Conservation (phyloP, 2,888 invertebrate genomes). For the Drosophila emarginata region DNA sequence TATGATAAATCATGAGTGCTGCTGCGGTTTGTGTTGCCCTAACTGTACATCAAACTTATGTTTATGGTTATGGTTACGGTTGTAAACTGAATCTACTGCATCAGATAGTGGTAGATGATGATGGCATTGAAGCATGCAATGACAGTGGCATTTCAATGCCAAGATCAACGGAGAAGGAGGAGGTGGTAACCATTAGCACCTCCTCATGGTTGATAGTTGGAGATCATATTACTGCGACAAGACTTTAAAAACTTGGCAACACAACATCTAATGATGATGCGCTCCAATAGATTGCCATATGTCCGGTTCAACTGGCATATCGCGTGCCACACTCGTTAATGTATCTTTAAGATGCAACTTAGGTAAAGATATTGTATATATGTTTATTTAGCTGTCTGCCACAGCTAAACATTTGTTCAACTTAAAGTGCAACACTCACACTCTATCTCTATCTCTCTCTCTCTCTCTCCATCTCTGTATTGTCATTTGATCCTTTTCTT, state of each 20-base stretch:
- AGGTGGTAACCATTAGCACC: slow-evolving; percentile 65
- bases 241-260: slow-evolving; percentile 39
- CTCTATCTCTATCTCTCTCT: too few species aligned
- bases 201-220: slow-evolving; percentile 61
- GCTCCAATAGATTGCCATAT: slow-evolving; percentile 56
- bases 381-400: slow-evolving; percentile 42
- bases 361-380: slow-evolving; percentile 29
- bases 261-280: slow-evolving; percentile 40
- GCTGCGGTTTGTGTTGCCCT: slow-evolving; percentile 46
- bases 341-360: slow-evolving; percentile 53
- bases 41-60: slow-evolving; percentile 58
- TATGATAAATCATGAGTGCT: slow-evolving; percentile 36
- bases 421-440: too few species aligned
- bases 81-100: background rate
- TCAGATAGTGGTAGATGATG: background rate
- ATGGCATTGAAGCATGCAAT: slow-evolving; percentile 41
- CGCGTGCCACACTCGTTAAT: slow-evolving; percentile 63
- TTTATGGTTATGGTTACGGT: slow-evolving; percentile 40
- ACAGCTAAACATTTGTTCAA: too few species aligned
- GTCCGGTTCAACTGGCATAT: slow-evolving; percentile 39
- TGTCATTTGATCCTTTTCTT: slow-evolving; percentile 58
- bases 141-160: slow-evolving; percentile 46
- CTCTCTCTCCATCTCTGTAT: slow-evolving; percentile 19
- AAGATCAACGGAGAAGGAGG: slow-evolving; percentile 4
- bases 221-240: slow-evolving; percentile 59